phyloP scores from a whole-genome alignment of 2,797 vertebrate species.

The Typhlichthys subterraneus region DNA sequence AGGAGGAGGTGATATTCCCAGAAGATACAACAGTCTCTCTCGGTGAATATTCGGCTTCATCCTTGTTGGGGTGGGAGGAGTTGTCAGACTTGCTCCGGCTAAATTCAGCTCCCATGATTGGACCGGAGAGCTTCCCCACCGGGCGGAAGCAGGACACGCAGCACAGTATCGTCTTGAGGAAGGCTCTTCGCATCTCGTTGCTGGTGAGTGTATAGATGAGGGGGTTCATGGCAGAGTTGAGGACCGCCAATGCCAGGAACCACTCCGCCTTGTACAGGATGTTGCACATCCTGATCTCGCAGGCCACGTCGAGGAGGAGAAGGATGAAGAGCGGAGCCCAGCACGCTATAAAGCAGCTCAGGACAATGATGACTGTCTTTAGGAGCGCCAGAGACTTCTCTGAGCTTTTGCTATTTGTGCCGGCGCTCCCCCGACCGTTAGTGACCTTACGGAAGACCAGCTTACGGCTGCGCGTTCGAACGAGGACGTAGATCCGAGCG shows the following conservation, averaged over 20 bases:
- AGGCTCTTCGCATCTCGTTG: conserved; percentile 96
- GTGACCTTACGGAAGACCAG: conserved; percentile 90
- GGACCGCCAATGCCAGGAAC: conserved; percentile 93
- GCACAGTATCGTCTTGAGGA: conserved; percentile 89
- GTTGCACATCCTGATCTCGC: conserved; percentile 82
- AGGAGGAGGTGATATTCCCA: conserved; percentile 72
- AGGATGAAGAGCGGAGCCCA: conserved; percentile 97
- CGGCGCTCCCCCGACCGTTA: conserved; percentile 81
- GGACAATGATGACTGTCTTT: conserved; percentile 95
- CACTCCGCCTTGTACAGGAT: conserved; percentile 94
- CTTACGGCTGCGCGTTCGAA: conserved; percentile 90
- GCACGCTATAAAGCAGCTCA: conserved; percentile 95
- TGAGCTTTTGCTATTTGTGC: conserved; percentile 86
- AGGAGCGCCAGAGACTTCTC: conserved; percentile 95
- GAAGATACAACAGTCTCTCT: conserved; percentile 87
- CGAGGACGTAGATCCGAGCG: conserved; percentile 91
- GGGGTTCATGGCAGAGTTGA: conserved; percentile 97
- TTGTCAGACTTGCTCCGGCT: conserved; percentile 96
- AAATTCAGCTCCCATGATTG: conserved; percentile 90
- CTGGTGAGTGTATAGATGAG: conserved; percentile 97
- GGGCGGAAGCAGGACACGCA: conserved; percentile 81
- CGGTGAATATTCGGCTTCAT: conserved; percentile 84
- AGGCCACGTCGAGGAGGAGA: conserved; percentile 92
- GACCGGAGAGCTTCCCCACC: conserved; percentile 82
- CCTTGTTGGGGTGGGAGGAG: conserved; percentile 93